Conservation (phyloP, 1,140 invertebrate genomes). For the Watersipora subatra region DNA sequence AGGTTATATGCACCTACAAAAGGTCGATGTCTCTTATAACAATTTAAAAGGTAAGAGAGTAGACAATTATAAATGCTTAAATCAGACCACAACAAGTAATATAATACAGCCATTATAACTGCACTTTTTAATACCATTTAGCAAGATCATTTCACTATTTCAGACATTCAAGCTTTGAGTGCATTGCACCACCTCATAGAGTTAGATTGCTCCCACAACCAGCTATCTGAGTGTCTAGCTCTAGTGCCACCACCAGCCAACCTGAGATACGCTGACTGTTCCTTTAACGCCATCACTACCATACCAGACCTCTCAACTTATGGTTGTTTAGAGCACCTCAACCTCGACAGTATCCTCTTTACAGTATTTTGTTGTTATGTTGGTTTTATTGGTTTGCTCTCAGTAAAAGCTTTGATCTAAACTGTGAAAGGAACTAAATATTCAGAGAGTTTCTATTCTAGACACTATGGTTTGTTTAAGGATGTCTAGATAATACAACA, state of each 20-base stretch:
- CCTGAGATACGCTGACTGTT: conserved; percentile 32
- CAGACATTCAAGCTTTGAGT: conserved; percentile 32
- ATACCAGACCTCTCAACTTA: conserved; percentile 34
- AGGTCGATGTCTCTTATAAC: conserved; percentile 36
- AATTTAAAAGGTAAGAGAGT: conserved; percentile 31
- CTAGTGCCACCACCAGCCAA: conserved; percentile 29
- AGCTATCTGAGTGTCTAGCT: conserved; percentile 26
- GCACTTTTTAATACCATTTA: too few relatives aligned
- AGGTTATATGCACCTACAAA: conserved; percentile 32
- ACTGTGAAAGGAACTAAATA: too few relatives aligned
- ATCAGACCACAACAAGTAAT: too few relatives aligned
- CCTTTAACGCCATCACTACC: conserved; percentile 30
- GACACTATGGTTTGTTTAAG: too few relatives aligned
- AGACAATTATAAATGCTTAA: too few relatives aligned
- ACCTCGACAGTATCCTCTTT: conserved; percentile 37
- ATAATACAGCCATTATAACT: too few relatives aligned
- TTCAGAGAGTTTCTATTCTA: too few relatives aligned
- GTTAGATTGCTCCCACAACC: conserved; percentile 36
- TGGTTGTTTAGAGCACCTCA: conserved; percentile 25
- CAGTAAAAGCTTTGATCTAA: too few relatives aligned
- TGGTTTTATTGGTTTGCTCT: too few relatives aligned
- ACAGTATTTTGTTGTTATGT: too few relatives aligned
- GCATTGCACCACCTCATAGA: conserved; percentile 28
- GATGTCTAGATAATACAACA: too few relatives aligned
- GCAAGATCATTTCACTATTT: too few relatives aligned